These are phyloP conservation scores for Tethea ocularis DNA, from an alignment of 2,888 invertebrate genomes.

Conservation along the genomic window DNA sequence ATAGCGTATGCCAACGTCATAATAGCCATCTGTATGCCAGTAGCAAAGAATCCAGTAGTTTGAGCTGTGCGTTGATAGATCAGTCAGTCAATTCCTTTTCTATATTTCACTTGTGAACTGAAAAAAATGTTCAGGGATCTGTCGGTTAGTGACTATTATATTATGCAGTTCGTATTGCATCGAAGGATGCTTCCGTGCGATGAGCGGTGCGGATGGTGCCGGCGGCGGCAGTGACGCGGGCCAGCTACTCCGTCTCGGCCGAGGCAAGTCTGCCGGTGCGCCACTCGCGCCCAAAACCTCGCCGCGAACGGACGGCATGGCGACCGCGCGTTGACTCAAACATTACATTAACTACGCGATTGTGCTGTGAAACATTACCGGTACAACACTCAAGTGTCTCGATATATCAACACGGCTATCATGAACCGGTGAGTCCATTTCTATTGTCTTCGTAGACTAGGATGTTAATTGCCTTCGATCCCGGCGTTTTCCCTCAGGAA, in stretches of 20 bases:
- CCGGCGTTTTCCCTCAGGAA: slow-evolving; percentile 54
- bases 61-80: too few species aligned
- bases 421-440: slow-evolving; percentile 54
- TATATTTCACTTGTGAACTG: too few species aligned
- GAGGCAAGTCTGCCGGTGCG: slow-evolving; percentile 10
- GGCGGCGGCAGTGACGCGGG: slow-evolving; percentile 26
- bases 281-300: slow-evolving; percentile 70
- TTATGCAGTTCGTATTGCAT: slow-evolving; percentile 19
- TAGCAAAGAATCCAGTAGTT: too few species aligned
- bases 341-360: slow-evolving; percentile 42
- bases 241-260: slow-evolving; percentile 4
- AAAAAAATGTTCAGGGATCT: too few species aligned
- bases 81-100: too few species aligned
- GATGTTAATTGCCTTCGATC: slow-evolving; percentile 9
- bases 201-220: slow-evolving; percentile 21
- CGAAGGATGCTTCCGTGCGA: slow-evolving; percentile 10
- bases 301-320: slow-evolving; percentile 68
- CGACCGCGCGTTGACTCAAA: slow-evolving; percentile 48
- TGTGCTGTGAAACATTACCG: slow-evolving; percentile 55
- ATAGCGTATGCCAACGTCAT: too few species aligned
- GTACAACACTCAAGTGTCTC: slow-evolving; percentile 26
- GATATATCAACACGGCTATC: slow-evolving; percentile 27
- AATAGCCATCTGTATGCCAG: too few species aligned
- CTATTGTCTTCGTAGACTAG: slow-evolving; percentile 6
- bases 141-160: slow-evolving; percentile 16